A percentile compares a stretch with the other conserved stretches of the same genome.
These are phyloP conservation scores for Daboia siamensis DNA, from an alignment of 2,113 vertebrate species.

Conservation along the genomic window DNA sequence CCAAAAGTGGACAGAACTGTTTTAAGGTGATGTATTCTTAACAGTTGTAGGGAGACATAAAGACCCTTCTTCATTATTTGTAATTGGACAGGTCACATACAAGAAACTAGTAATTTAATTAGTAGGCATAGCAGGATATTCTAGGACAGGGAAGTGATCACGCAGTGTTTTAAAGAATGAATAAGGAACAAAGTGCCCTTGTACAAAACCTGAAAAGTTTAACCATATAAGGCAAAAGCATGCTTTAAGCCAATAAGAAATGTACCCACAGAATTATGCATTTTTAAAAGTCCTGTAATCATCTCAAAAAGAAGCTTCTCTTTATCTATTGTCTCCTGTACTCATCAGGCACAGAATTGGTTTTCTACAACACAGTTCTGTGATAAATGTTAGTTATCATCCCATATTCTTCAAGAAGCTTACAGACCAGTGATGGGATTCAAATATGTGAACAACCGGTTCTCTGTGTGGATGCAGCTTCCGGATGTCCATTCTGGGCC, in stretches of 20 bases:
- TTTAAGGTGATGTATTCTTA: background rate
- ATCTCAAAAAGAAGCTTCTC: background rate
- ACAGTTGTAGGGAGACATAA: background rate
- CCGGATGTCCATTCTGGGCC: too few species aligned
- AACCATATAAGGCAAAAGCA: background rate
- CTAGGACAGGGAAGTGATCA: background rate
- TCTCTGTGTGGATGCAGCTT: too few species aligned
- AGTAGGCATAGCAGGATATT: background rate
- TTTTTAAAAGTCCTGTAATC: background rate
- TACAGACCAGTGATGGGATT: too few species aligned
- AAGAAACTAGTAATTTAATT: background rate
- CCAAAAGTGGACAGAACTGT: background rate
- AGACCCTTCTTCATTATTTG: background rate
- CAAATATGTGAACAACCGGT: too few species aligned
- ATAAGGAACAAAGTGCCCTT: background rate
- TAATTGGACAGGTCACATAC: background rate
- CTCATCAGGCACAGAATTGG: background rate
- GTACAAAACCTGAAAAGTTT: too few species aligned
- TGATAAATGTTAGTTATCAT: background rate
- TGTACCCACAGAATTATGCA: background rate
- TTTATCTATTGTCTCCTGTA: background rate
- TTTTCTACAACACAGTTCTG: background rate
- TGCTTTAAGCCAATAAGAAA: background rate
- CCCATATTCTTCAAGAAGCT: background rate
- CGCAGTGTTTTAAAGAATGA: background rate